Evolutionary conservation across 2,888 invertebrate species (phyloP).

Genomic region (Imbricaverruca yamaguchii): DNA sequence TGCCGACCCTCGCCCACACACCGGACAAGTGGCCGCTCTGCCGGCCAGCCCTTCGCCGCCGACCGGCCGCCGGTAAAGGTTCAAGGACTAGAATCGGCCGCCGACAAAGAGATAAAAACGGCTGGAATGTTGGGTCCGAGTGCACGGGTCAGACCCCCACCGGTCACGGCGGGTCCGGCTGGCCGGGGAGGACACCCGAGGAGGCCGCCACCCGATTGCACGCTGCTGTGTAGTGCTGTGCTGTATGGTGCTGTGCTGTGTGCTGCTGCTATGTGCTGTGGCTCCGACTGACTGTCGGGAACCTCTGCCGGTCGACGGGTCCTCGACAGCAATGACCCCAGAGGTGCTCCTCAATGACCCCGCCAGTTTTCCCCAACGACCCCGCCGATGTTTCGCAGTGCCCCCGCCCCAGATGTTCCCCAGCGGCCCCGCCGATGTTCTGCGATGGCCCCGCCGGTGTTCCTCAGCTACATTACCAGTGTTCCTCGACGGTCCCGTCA

Average conservation of each 20-base stretch:
- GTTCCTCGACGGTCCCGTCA: not conserved
- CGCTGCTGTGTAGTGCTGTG: not conserved
- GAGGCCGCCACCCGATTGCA: not conserved
- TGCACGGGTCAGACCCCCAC: not conserved
- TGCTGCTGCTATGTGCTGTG: no score
- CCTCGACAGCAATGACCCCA: no score
- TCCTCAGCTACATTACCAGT: not conserved
- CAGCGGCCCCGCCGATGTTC: not conserved
- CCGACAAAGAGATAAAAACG: constrained; percentile 21
- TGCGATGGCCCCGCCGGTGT: no score
- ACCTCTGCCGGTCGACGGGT: no score
- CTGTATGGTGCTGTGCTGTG: not conserved
- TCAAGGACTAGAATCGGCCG: constrained; percentile 8
- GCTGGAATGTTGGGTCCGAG: constrained; percentile 1
- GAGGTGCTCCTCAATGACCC: no score
- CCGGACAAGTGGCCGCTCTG: not conserved
- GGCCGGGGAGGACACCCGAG: not conserved
- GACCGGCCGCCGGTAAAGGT: not conserved
- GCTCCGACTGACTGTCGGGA: no score
- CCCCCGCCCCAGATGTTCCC: not conserved
- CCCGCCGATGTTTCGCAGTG: not conserved
- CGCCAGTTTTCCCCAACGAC: not conserved
- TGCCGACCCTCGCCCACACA: not conserved
- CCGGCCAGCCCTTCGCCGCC: not conserved
- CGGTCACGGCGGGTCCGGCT: not conserved